A percentile compares a stretch with the other conserved stretches of the same genome.
Conservation (phyloP, 2,113 vertebrate species). For the Lamprologus speciosus region DNA sequence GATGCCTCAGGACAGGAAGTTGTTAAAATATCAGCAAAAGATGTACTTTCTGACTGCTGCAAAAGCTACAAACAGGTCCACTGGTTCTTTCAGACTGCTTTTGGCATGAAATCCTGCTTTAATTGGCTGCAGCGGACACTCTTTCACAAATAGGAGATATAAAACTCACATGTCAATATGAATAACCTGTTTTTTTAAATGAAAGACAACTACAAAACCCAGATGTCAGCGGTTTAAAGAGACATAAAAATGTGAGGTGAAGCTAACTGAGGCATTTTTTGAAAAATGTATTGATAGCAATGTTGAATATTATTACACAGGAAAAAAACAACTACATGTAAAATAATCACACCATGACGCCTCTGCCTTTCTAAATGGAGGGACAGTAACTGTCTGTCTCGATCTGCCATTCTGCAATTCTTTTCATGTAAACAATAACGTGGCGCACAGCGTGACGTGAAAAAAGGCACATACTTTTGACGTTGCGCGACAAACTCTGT, state of each 20-base stretch:
- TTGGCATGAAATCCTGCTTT: not conserved
- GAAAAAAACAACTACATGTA: not conserved
- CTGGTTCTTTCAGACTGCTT: not conserved
- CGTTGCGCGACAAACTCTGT: rapidly evolving
- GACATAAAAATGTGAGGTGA: not conserved
- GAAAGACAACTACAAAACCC: not conserved
- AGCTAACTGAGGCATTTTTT: not conserved
- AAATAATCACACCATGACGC: not conserved
- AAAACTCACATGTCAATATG: not conserved
- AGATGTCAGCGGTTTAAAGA: not conserved
- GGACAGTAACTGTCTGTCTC: not conserved
- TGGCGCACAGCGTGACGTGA: rapidly evolving
- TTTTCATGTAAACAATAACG: not conserved
- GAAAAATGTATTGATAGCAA: not conserved
- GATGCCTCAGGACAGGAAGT: not conserved
- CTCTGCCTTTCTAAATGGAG: not conserved
- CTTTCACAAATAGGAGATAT: not conserved
- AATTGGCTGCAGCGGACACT: not conserved
- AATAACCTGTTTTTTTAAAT: not conserved
- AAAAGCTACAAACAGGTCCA: not conserved
- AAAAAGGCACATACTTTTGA: not conserved
- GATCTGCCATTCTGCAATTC: not conserved
- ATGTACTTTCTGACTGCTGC: not conserved
- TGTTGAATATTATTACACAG: not conserved
- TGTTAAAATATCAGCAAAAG: not conserved